Conservation (phyloP, 2,113 vertebrate genomes). For the Myrmophylax atrothorax region DNA sequence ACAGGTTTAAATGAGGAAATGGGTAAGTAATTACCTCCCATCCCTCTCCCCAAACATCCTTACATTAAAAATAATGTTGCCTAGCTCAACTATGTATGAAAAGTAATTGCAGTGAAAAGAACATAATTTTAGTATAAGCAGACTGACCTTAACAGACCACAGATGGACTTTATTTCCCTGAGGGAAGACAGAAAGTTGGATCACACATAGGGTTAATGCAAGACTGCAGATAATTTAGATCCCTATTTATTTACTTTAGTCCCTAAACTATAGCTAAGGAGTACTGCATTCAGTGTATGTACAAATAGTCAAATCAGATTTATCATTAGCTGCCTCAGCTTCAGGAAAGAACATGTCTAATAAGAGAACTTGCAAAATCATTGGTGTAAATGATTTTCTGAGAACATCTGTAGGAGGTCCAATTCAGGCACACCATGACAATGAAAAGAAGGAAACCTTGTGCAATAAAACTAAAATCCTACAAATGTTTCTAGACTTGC, state of each 20-base stretch:
- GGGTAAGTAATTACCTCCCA: not conserved
- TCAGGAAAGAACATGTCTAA: not conserved
- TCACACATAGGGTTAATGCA: not conserved
- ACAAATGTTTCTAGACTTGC: conserved; percentile 23
- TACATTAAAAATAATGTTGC: not conserved
- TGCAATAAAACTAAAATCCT: conserved; percentile 48
- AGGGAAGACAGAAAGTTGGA: not conserved
- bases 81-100: not conserved
- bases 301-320: conserved; percentile 9
- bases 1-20: not conserved
- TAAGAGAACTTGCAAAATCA: conserved; percentile 29
- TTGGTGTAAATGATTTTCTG: conserved; percentile 27
- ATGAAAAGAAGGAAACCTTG: not conserved
- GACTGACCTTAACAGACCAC: not conserved
- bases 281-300: not conserved
- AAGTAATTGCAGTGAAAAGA: not conserved
- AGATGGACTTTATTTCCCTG: not conserved
- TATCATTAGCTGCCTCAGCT: conserved; percentile 6
- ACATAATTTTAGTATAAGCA: not conserved
- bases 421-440: conserved; percentile 5
- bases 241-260: not conserved
- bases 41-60: not conserved
- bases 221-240: not conserved
- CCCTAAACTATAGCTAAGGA: not conserved
- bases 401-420: not conserved